Conservation (phyloP, 23 tunicate species). For the Pegea sp. region DNA sequence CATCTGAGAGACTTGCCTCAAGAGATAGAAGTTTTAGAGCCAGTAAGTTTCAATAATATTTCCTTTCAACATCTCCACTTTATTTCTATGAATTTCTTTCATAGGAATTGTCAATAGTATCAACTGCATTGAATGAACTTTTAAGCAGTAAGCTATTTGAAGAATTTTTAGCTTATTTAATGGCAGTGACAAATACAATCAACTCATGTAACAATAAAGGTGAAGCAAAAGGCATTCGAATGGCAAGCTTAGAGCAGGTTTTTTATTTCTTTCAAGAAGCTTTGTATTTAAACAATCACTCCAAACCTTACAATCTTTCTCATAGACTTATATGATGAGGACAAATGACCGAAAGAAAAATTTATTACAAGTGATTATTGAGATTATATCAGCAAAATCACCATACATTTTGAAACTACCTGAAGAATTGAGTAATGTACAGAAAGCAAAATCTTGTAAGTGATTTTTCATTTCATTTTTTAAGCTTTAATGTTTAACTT, state of each 20-base stretch:
- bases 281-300: no score
- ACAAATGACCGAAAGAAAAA: constrained; percentile 36
- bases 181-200: constrained; percentile 18
- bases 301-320: no score
- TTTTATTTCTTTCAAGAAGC: no score
- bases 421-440: constrained; percentile 12
- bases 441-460: constrained; percentile 38
- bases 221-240: constrained; percentile 31
- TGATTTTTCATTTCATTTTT: not conserved
- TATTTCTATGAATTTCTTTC: not conserved
- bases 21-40: constrained; percentile 21
- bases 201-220: constrained; percentile 38
- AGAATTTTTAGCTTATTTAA: constrained; percentile 12
- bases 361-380: constrained; percentile 21
- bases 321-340: constrained; percentile 28
- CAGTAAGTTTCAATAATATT: constrained; percentile 7
- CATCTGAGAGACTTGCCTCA: constrained; percentile 27
- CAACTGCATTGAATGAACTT: constrained; percentile 16
- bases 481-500: no score
- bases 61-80: not conserved
- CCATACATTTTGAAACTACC: constrained; percentile 9
- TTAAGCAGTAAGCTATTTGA: constrained; percentile 23
- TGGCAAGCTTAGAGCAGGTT: constrained; percentile 30
- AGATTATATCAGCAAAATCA: constrained; percentile 4
- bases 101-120: constrained; percentile 25